Evolutionary conservation across 2,888 invertebrate species (phyloP), one percentile per base, ranked within the genome.

Genomic region (Caenorhabditis becei): DNA sequence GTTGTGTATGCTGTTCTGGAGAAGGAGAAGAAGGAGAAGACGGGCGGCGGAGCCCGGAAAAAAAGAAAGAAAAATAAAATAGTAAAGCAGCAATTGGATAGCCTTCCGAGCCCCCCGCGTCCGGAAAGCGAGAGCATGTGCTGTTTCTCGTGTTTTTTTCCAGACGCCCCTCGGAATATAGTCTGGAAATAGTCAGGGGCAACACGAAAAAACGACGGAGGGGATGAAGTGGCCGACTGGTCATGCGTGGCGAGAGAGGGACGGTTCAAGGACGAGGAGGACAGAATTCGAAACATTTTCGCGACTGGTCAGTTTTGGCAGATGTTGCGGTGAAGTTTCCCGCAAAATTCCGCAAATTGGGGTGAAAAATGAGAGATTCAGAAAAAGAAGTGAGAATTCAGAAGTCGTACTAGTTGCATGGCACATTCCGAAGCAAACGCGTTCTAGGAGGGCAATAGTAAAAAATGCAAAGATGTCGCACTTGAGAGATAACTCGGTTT

Each of bases 11-110:
- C 70, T 70, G 63, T 77, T 77, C 69, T 77, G 51, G 49, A 72
- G 72, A 56, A 58, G 41, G 23, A 28, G 37, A 65, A 65, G 58
- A 62, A 53, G 32, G 59, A 41, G 59, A 24, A 58, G 65, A 37
- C 35, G 69, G 61, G 61, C 65, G 58, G 66, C 41, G 44, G 72
- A 41, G 51, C 37, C 65, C 66, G 62, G 62, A 62, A 63, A 77
- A 58, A 75, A 67, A 28, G 26, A 69, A 77, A 77, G 69, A 77
- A 77, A 77, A 77, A 77, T 69, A 70, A 77, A 77, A 77, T 69
- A 77, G 77, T 70, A 77, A 77, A 77, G 77, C 77, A 70, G 70
- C 70, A 77, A 74, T 74, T 66, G 74, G 74, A 74, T 74, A 74
- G 74, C 74, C 72, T 49, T 35, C 56, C 70, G 41, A n/a, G n/a